Evolutionary conservation across 2,888 invertebrate species (phyloP), one percentile per base, ranked within the genome.

Genomic region (Ctenicera cuprea): DNA sequence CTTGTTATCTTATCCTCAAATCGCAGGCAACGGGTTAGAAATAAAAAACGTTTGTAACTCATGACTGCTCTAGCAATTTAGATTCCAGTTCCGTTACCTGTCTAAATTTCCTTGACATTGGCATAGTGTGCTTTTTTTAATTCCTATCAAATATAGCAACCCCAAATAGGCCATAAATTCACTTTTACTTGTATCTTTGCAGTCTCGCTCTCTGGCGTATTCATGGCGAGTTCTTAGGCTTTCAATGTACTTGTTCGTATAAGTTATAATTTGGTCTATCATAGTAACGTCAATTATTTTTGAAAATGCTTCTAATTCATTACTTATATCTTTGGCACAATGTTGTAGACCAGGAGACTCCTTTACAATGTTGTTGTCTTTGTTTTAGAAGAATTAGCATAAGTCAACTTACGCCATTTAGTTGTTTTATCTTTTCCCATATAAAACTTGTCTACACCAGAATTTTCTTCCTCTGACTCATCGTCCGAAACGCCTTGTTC

Each of bases 81-180:
- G 43, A 64, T 73, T 37, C 77, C 78, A 18, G 78, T 78, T 20
- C 76, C 79, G 70, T 76, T 78, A 30, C 20, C 71, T 52, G 71
- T 68, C 77, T 77, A 79, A 16, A 80, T 61, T 69, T 80, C 79
- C 11, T 67, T 37, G 76, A 80, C 78, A 71, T 77, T 59, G n/a
- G 78, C 76, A 65, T 79, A 79, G 50, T 76, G 79, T 63, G 71
- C 73, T 67, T 45, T 61, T 61, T 61, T 33, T n/a, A 5, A 14
- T 41, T 14, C 38, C 68, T 12, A 45, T 14, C 9, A 8, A 38
- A 43, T 20, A 18, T n/a, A 38, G 76, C 54, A 26, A 65, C 30
- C 11, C 78, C 78, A 30, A 75, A 69, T 12, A 80, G 71, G 45
- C 78, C 78, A 41, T 68, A 33, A 79, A 73, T 76, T 77, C 76